Evolutionary conservation across 2,113 vertebrate genomes (phyloP), one percentile per base, ranked within the genome.

Genomic region (Ictidomys tridecemlineatus): DNA sequence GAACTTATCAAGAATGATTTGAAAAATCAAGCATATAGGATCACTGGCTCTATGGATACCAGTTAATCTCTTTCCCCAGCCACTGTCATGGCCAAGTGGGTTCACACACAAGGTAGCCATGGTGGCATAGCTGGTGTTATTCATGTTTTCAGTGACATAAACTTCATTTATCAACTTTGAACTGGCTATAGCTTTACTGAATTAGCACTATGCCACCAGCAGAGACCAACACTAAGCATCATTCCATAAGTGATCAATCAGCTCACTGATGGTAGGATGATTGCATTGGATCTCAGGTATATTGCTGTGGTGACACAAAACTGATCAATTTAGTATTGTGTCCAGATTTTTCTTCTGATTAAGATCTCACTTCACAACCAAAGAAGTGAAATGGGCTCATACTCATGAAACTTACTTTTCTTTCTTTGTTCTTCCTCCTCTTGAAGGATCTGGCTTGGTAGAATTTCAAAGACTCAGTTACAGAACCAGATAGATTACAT

Each of bases 91-190:
- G n/a, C 1, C 16, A 34, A 53, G 2, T 32, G 28, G 9, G 28
- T 6, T 91, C n/a, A 69, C 30, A 26, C 2, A 56, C 17, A 32
- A 37, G 30, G 13, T 9, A 30, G 45, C 6, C 63, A 56, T 56
- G 37, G 37, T 24, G 18, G 30, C 4, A 28, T 16, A 12, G 28
- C 1, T 16, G 2, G 4, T 1, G 2, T 24, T 56, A 70, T 14
- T 3, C 65, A 53, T 24, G 12, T 10, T 2, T 39, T 39, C 16
- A 16, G 34, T 3, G 67, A 30, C 34, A 37, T 53, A 9, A 9
- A 51, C 61, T 69, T 69, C 18, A 53, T 8, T 26, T 20, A 51
- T 18, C 10, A 39, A 69, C n/a, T 18, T 4, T 32, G 11, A 32
- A 14, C 45, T 58, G 17, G 20, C 37, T 67, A 56, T 1, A 42